Base-by-base conservation (phyloP, 2,888 invertebrate species). In the Sinentomon sp. region DNA sequence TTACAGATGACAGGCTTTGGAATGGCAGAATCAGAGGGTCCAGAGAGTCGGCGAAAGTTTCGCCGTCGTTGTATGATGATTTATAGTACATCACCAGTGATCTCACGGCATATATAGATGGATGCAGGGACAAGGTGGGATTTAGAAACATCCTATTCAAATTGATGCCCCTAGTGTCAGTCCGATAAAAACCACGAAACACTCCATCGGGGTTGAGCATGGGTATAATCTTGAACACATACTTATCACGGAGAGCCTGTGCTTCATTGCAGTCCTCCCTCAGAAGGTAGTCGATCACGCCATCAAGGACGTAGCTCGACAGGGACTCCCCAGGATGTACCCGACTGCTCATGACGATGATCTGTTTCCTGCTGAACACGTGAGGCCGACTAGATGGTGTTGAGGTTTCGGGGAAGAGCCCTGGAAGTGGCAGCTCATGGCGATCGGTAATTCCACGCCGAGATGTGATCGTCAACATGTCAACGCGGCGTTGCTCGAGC, bases 271-370 rank as follows among this genome's bases (percentile, higher is more conserved):
- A 82, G 36, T 69, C 67, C 19, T 67, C 62, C 36, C 61, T 65
- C 13, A 83, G 52, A 25, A 85, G 56, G 27, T 78, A 66, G 48
- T 77, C 72, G 6, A 85, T 55, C 45, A 83, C 68, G 1, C 85
- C 85, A 51, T 82, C 80, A 52, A 83, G 68, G 10, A 83, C 82
- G 54, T 75, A 78, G 53, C 75, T 78, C 2, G 78, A 75, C 2
- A 82, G 83, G 0, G 82, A 82, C 55, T 85, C 85, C 2, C 83
- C 83, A 10, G 83, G 83, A 54, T 85, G 85, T 31, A 85, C 83
- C 37, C 85, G 61, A 4, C 82, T 80, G 36, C 77, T 80, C 45
- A 85, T 56, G 51, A 83, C 72, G 44, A 78, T 68, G 5, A 82
- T 64, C 64, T 82, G 75, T 56, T 78, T 77, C 37, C 66, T 62